Evolutionary conservation across 2,797 vertebrate species (phyloP).

Genomic region (Gobionotothen gibberifrons): DNA sequence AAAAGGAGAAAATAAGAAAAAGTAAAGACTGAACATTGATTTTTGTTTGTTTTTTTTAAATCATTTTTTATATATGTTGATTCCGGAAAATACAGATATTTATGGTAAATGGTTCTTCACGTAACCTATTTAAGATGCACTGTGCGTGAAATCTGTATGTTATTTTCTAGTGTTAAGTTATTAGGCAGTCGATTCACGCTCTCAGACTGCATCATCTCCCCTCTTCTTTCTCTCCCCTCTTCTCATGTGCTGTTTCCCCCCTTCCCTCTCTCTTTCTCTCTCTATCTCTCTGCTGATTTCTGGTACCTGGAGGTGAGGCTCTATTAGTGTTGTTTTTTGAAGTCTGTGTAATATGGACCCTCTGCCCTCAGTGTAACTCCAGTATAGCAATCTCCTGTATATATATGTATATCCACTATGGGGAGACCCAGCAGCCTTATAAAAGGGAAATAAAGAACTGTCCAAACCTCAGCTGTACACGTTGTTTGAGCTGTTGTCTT

Average conservation of each 20-base stretch:
- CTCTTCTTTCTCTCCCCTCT: conserved; percentile 61
- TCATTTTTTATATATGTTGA: conserved; percentile 85
- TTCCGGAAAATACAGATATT: conserved; percentile 86
- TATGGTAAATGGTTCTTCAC: conserved; percentile 87
- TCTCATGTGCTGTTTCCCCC: conserved; percentile 75
- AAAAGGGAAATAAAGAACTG: conserved; percentile 89
- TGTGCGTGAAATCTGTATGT: conserved; percentile 86
- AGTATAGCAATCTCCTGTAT: conserved; percentile 86
- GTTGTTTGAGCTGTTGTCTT: conserved; percentile 44
- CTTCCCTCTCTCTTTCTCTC: conserved; percentile 23
- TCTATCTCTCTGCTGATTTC: conserved; percentile 74
- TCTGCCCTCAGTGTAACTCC: conserved; percentile 84
- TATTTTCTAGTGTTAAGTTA: conserved; percentile 88
- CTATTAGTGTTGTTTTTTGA: conserved; percentile 87
- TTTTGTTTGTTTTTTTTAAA: conserved; percentile 57
- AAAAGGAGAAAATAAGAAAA: conserved; percentile 66
- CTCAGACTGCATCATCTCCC: conserved; percentile 77
- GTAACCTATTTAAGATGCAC: conserved; percentile 89
- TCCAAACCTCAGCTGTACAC: conserved; percentile 78
- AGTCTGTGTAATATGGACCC: conserved; percentile 86
- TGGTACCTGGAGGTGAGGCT: conserved; percentile 82
- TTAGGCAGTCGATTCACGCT: conserved; percentile 79
- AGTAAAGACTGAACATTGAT: conserved; percentile 76
- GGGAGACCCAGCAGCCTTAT: conserved; percentile 87
- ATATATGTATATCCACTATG: conserved; percentile 86